A percentile compares a stretch with the other conserved stretches of the same genome.
phyloP scores from a whole-genome alignment of 2,888 invertebrate species.

The Ophion costatus region DNA sequence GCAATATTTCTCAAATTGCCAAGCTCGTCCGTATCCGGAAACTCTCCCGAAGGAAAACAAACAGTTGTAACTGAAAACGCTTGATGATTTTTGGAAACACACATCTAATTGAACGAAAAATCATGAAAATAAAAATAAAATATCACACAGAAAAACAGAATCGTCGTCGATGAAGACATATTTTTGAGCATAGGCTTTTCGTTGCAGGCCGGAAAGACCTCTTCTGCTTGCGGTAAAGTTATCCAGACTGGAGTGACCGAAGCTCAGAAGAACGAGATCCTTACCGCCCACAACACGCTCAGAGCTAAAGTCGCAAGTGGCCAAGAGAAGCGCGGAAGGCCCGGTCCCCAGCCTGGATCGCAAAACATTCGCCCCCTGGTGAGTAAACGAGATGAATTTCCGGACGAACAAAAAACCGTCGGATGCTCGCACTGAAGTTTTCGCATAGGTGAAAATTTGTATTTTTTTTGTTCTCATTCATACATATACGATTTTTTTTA shows the following conservation, averaged over 20 bases:
- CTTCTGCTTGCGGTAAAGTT: constrained; percentile 20
- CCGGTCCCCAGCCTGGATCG: constrained; percentile 71
- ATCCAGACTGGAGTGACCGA: constrained; percentile 12
- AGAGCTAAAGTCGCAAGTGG: constrained; percentile 67
- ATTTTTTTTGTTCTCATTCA: neutral
- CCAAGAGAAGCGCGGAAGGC: constrained; percentile 63
- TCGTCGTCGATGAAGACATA: too few species aligned
- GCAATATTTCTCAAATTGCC: too few species aligned
- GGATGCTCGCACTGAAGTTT: neutral
- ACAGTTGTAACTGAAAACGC: too few species aligned
- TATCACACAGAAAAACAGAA: too few species aligned
- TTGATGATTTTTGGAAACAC: too few species aligned
- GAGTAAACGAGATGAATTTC: constrained; percentile 2
- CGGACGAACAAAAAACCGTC: neutral
- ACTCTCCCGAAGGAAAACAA: too few species aligned
- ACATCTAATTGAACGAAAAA: too few species aligned
- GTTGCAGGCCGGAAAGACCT: neutral
- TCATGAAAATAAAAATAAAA: too few species aligned
- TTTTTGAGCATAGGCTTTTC: too few species aligned
- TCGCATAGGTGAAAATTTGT: neutral
- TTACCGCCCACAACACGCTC: constrained; percentile 65
- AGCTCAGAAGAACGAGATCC: constrained; percentile 48
- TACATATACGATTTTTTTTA: neutral
- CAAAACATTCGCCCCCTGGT: constrained; percentile 55
- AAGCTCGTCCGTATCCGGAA: too few species aligned